Conservation (phyloP, 2,797 vertebrate species). For the Eleutherodactylus coqui region DNA sequence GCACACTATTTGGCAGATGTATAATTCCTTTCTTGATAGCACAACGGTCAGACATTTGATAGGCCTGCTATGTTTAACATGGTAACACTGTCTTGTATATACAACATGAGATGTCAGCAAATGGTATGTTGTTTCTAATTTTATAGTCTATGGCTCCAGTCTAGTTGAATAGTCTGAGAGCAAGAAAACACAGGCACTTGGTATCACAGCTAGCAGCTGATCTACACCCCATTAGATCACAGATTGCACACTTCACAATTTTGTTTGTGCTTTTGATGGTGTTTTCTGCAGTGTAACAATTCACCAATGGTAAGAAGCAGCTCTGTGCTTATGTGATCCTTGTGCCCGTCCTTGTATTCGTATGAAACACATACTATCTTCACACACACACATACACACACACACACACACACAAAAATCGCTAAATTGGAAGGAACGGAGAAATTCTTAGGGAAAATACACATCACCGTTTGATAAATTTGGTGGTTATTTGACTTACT, state of each 20-base stretch:
- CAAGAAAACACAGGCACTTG: neutral
- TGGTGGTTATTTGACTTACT: neutral
- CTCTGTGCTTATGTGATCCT: neutral
- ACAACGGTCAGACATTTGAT: conserved; percentile 12
- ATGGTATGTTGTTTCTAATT: neutral
- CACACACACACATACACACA: neutral
- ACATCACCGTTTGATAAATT: neutral
- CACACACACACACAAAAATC: neutral
- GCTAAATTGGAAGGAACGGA: neutral
- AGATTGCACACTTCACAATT: neutral
- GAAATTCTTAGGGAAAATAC: neutral
- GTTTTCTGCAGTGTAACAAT: neutral
- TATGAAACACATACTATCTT: neutral
- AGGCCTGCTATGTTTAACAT: neutral
- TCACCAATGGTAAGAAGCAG: neutral
- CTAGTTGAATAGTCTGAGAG: conserved; percentile 37
- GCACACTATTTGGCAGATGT: conserved; percentile 5
- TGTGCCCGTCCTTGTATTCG: neutral
- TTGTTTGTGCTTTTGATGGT: neutral
- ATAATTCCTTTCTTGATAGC: neutral
- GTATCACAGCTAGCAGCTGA: neutral
- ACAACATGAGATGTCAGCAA: neutral
- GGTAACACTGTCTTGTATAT: conserved; percentile 19
- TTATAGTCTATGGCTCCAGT: conserved; percentile 14
- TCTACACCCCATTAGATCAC: neutral